phyloP scores from a whole-genome alignment of 2,797 vertebrate species.

The Hypotaenidia okinawae region DNA sequence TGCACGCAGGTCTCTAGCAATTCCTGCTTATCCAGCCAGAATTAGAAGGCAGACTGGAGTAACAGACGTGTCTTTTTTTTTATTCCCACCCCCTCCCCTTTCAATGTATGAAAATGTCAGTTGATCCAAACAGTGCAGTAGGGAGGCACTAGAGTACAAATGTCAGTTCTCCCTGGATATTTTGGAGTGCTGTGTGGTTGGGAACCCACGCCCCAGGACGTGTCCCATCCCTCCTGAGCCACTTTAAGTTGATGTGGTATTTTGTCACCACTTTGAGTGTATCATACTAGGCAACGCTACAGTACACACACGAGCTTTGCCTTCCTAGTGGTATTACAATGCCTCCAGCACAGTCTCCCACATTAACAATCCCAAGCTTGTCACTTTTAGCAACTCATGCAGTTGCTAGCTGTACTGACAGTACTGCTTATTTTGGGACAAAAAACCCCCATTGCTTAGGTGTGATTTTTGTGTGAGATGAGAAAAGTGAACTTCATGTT shows the following conservation, averaged over 20 bases:
- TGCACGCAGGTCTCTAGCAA: too few relatives aligned
- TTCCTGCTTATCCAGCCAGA: neutral
- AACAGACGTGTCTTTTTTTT: neutral
- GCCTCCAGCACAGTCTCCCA: rapidly evolving
- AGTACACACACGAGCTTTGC: neutral
- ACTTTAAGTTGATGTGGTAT: neutral
- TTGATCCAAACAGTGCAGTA: neutral
- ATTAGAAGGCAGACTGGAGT: neutral
- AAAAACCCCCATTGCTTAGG: neutral
- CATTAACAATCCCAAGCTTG: neutral
- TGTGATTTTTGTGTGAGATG: neutral
- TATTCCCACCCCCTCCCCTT: too few relatives aligned
- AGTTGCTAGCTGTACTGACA: neutral
- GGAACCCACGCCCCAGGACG: neutral
- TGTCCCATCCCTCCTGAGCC: neutral
- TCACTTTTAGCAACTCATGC: neutral
- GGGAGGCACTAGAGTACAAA: neutral
- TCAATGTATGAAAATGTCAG: neutral
- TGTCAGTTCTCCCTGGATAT: neutral
- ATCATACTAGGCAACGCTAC: neutral
- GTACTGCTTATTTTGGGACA: neutral
- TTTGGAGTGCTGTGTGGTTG: neutral
- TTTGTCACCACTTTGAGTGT: neutral
- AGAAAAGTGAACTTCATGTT: neutral
- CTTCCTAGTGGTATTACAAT: neutral